Conservation (phyloP, 2,797 vertebrate genomes). For the Falco naumanni region DNA sequence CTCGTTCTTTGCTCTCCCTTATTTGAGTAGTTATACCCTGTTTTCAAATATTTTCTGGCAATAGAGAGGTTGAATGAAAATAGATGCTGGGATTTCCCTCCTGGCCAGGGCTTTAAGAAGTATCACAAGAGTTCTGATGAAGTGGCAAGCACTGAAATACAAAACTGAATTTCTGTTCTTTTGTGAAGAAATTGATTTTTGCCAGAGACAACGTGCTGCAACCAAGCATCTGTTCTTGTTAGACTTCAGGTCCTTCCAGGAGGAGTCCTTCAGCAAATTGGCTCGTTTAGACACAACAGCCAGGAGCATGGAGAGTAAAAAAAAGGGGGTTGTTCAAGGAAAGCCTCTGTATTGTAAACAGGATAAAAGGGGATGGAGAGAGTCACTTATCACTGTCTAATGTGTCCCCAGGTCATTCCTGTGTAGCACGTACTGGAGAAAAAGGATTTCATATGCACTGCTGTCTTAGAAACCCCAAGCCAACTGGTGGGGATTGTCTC, state of each 20-base stretch:
- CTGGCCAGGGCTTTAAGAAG: neutral
- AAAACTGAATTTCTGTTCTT: neutral
- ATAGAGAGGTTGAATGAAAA: neutral
- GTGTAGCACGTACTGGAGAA: slow-evolving; percentile 54
- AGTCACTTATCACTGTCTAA: slow-evolving; percentile 77
- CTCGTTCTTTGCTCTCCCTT: neutral
- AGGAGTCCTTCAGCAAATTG: slow-evolving; percentile 73
- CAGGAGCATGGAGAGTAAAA: slow-evolving; percentile 67
- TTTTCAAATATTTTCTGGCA: slow-evolving; percentile 19
- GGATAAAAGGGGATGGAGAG: slow-evolving; percentile 79
- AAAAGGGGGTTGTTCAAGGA: slow-evolving; percentile 73
- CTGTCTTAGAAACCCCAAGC: slow-evolving; percentile 47
- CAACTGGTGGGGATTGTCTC: slow-evolving; percentile 53
- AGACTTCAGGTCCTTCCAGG: slow-evolving; percentile 41
- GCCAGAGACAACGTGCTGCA: slow-evolving; percentile 10
- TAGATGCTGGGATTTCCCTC: neutral
- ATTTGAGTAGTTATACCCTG: neutral
- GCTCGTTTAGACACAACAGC: slow-evolving; percentile 81
- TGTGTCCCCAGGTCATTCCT: slow-evolving; percentile 80
- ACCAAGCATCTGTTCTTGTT: neutral
- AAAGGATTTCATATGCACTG: slow-evolving; percentile 65
- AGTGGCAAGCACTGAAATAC: neutral
- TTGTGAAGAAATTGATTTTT: slow-evolving; percentile 35
- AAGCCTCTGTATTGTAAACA: slow-evolving; percentile 86
- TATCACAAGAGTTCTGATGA: neutral